Evolutionary conservation across 2,113 vertebrate species (phyloP).

Genomic region (Burhinus oedicnemus): DNA sequence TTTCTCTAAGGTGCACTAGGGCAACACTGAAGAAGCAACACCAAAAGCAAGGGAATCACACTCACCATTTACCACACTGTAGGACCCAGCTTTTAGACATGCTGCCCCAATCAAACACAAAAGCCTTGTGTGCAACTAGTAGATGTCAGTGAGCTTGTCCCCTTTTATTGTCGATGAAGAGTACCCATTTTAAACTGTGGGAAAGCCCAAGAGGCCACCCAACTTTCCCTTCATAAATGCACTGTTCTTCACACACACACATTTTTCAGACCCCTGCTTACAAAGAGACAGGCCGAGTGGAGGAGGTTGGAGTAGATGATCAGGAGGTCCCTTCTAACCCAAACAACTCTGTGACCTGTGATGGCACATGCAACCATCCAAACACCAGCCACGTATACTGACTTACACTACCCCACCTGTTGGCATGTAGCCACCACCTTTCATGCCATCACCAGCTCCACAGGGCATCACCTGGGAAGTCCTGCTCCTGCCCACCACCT

Average conservation of each 20-base stretch:
- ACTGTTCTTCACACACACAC: neutral
- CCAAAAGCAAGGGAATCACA: accelerated
- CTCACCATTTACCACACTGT: neutral
- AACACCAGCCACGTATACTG: accelerated
- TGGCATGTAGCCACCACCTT: neutral
- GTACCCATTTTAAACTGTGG: neutral
- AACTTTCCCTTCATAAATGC: neutral
- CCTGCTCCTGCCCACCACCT: neutral
- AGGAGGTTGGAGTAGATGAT: accelerated
- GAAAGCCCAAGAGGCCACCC: neutral
- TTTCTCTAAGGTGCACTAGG: neutral
- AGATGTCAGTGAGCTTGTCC: neutral
- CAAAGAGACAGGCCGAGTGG: neutral
- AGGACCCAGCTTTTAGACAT: neutral
- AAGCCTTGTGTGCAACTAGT: neutral
- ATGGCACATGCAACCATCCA: neutral
- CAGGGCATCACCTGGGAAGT: neutral
- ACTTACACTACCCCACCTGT: accelerated
- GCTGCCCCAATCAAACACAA: neutral
- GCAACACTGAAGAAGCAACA: neutral
- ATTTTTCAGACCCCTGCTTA: neutral
- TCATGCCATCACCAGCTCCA: neutral
- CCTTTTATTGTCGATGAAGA: neutral
- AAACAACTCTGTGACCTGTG: neutral
- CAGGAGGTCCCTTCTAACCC: neutral